Evolutionary conservation across 2,888 invertebrate species (phyloP).

Genomic region (Platerodrilus igneus): DNA sequence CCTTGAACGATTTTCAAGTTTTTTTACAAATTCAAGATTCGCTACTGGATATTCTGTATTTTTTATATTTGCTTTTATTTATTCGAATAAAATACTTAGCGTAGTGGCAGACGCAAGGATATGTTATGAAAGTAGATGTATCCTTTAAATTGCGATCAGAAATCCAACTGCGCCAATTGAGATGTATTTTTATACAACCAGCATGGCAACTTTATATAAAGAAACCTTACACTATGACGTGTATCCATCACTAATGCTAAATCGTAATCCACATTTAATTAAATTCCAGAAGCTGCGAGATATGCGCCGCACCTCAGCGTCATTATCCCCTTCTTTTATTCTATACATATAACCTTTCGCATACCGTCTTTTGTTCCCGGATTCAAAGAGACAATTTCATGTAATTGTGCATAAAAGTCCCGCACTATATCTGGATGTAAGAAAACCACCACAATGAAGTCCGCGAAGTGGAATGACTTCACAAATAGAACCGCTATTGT

Average conservation of each 20-base stretch:
- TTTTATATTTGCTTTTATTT: too few species aligned
- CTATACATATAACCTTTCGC: slow-evolving; percentile 48
- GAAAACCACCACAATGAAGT: slow-evolving; percentile 39
- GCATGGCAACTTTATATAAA: too few species aligned
- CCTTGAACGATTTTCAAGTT: too few species aligned
- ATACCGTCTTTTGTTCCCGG: slow-evolving; percentile 43
- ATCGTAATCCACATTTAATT: slow-evolving; percentile 48
- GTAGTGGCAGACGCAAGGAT: too few species aligned
- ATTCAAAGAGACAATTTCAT: slow-evolving; percentile 44
- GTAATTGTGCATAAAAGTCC: slow-evolving; percentile 45
- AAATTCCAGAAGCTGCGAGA: slow-evolving; percentile 45
- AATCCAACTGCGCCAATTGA: too few species aligned
- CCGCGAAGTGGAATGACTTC: slow-evolving; percentile 42
- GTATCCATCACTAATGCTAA: slow-evolving; percentile 28
- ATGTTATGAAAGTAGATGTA: too few species aligned
- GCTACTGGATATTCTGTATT: too few species aligned
- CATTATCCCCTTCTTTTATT: slow-evolving; percentile 48
- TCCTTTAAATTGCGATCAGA: too few species aligned
- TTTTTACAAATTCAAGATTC: too few species aligned
- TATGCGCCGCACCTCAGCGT: slow-evolving; percentile 41
- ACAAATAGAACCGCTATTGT: slow-evolving; percentile 40
- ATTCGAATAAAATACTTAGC: too few species aligned
- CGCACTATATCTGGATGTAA: slow-evolving; percentile 33
- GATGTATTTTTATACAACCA: too few species aligned
- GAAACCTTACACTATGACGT: too few species aligned